Evolutionary conservation across 2,797 vertebrate species (phyloP), one percentile per base, ranked within the genome.

Genomic region (Phoebastria nigripes): DNA sequence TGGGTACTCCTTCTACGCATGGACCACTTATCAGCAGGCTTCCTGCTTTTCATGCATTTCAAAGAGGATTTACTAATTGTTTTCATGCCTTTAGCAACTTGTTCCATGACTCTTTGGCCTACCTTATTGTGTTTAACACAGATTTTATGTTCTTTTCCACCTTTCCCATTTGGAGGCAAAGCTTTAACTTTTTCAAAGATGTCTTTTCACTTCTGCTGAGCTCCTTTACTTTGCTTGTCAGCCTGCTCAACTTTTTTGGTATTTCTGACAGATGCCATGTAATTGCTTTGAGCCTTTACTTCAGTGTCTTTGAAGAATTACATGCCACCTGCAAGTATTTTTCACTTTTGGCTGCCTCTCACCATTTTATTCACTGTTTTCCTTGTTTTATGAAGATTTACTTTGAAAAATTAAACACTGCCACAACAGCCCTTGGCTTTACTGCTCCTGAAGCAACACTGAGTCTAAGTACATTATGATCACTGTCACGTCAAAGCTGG

Each of bases 31-130:
- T 39, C 90, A 95, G 74, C 67, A 89, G 72, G 63, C 63, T 95
- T 94, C 91, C 94, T 74, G 89, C 52, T 81, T 93, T 93, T 85
- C 51, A 96, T 54, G 52, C 5, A n/a, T 70, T 85, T 87, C 84
- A 95, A 87, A 91, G 71, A 85, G 29, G 47, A 85, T 85, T 61
- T 89, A 85, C 44, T 69, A 73, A 82, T 42, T 59, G 62, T 82
- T 92, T 80, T 63, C 67, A 67, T 21, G 59, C 59, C 79, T 85
- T 71, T 61, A 87, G 84, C 31, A 91, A 80, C 46, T 87, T 71
- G 42, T 62, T 90, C 66, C 56, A 11, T 37, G 41, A 91, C 67
- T 92, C 59, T 82, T 46, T 17, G 37, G 63, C 71, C 44, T 70
- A 77, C 39, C 55, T 84, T 58, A 55, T 0, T 72, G 55, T 41